Base-by-base conservation (phyloP, 2,113 vertebrate species). In the Prionailurus viverrinus region DNA sequence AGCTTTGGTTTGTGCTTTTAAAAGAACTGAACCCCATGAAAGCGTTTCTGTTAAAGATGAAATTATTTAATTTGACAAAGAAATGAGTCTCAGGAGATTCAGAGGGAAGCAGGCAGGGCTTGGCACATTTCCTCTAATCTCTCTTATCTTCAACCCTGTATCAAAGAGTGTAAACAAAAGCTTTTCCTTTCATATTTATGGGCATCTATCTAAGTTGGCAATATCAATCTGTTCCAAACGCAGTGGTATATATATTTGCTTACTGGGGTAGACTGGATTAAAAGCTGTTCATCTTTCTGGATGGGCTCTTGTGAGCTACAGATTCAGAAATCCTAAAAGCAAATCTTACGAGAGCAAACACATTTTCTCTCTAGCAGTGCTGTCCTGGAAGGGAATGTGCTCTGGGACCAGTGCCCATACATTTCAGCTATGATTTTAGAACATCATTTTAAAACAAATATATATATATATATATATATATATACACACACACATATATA, bases 251-350 rank as follows among this genome's bases (percentile, higher is more conserved):
- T 83, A 41, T 83, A 90, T 83, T 86, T 86, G 39, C 78, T 95
- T 93, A 85, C 61, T 68, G 80, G 94, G 83, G 91, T 86, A 31
- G 74, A n/a, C 33, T 94, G 76, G 63, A 39, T 97, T 84, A 92
- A 96, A 98, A 90, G 84, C 84, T 68, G 19, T 16, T 95, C 31
- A 23, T 81, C 97, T 97, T 66, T 97, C 81, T 85, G 3, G 89
- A 91, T 79, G 29, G 83, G 48, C 41, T 71, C 27, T 68, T 55
- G 16, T 23, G 41, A 61, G 36, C 93, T 91, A 92, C 39, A 96
- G 78, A 91, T 69, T n/a, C 36, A 18, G 90, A 98, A 97, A 96
- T 36, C 14, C 96, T 94, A 58, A 85, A 16, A 14, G 8, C 86
- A 29, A 36, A 93, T 18, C 65, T 89, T 3, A 12, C 0, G 41